phyloP scores from a whole-genome alignment of 2,888 invertebrate genomes.

The Torymus auratus region DNA sequence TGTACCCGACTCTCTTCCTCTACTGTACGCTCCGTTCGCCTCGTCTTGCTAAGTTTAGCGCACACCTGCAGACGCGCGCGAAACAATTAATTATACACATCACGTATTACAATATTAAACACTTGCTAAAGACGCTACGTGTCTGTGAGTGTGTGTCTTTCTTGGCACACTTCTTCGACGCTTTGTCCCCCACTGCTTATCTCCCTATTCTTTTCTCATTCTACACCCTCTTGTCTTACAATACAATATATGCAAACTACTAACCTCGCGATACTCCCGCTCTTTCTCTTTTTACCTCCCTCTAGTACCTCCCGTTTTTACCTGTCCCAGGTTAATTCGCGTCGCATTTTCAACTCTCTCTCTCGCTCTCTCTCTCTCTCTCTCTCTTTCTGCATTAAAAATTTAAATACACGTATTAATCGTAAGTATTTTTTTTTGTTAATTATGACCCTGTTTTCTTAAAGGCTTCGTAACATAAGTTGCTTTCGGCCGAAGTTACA shows the following conservation, averaged over 20 bases:
- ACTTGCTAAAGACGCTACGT: slow-evolving; percentile 25
- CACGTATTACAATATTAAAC: slow-evolving; percentile 49
- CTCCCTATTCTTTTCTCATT: slow-evolving; percentile 20
- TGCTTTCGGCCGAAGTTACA: slow-evolving; percentile 66
- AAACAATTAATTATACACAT: slow-evolving; percentile 46
- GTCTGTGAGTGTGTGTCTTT: slow-evolving; percentile 16
- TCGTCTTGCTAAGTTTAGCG: not conserved
- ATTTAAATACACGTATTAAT: slow-evolving; percentile 72
- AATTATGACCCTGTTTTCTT: slow-evolving; percentile 73
- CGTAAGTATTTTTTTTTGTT: slow-evolving; percentile 68
- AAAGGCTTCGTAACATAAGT: slow-evolving; percentile 73
- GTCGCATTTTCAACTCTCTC: slow-evolving; percentile 22
- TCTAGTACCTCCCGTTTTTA: not conserved
- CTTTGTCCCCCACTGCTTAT: slow-evolving; percentile 15
- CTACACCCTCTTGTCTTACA: not conserved
- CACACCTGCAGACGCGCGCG: not conserved
- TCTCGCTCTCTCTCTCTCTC: too few relatives aligned
- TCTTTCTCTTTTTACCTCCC: not conserved
- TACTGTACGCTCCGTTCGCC: too few relatives aligned
- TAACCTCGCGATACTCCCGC: not conserved
- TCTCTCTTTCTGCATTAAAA: slow-evolving; percentile 60
- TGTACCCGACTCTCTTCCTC: not conserved
- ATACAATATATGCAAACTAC: slow-evolving; percentile 39
- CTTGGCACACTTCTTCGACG: slow-evolving; percentile 28
- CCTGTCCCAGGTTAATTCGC: slow-evolving; percentile 41